These are phyloP conservation scores for Mellivora capensis DNA, from an alignment of 2,113 vertebrate genomes.

Conservation along the genomic window DNA sequence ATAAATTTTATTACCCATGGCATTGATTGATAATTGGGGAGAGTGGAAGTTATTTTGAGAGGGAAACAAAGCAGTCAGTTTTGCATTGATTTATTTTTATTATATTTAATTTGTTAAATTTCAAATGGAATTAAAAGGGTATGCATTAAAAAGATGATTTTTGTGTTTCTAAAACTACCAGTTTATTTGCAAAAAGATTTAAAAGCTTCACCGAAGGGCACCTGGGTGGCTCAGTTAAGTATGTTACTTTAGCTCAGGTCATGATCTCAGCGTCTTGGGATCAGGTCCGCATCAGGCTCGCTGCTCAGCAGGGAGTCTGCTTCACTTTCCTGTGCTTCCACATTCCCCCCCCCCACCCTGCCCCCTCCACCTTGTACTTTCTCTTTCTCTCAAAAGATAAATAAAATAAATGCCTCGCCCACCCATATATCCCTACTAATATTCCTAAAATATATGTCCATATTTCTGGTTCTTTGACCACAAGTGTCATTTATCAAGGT, in stretches of 20 bases:
- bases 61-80: background rate
- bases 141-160: background rate
- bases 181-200: background rate
- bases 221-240: background rate
- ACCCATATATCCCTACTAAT: background rate
- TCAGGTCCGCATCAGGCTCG: background rate
- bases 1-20: background rate
- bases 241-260: background rate
- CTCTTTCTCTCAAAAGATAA: background rate
- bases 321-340: background rate
- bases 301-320: background rate
- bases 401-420: background rate
- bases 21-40: background rate
- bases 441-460: background rate
- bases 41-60: background rate
- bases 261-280: background rate
- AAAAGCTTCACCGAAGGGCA: background rate
- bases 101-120: conserved; percentile 12
- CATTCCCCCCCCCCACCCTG: no score
- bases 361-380: background rate
- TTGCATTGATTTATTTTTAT: conserved; percentile 2
- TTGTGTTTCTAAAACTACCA: background rate
- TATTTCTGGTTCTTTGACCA: background rate
- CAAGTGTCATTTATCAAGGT: background rate
- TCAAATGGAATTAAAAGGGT: background rate